Percentiles rank a stretch among this genome's conserved stretches.
Conservation (phyloP, 2,113 vertebrate species). For the Eudyptes chrysolophus region DNA sequence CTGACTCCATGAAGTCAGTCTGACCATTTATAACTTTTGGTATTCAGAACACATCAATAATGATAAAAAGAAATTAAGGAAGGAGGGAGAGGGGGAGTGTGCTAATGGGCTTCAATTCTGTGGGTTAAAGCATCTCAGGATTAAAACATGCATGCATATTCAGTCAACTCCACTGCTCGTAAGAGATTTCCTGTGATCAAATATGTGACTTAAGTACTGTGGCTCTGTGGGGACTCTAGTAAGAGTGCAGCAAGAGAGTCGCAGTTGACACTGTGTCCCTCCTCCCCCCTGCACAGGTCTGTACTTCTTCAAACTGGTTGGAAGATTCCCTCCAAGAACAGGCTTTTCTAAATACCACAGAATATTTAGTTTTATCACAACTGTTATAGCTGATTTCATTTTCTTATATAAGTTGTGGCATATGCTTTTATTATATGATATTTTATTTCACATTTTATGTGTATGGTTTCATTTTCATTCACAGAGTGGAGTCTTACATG, state of each 20-base stretch:
- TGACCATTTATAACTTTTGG: neutral
- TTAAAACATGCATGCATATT: neutral
- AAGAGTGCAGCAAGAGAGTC: neutral
- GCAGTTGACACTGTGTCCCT: neutral
- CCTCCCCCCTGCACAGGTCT: neutral
- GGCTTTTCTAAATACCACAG: neutral
- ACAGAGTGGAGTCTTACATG: neutral
- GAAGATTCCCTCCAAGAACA: neutral
- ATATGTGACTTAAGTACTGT: neutral
- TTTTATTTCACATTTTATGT: neutral
- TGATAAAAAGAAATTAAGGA: neutral
- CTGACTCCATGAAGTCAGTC: neutral
- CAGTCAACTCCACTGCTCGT: neutral
- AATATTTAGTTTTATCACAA: neutral
- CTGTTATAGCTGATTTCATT: neutral
- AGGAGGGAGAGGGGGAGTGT: rapidly evolving
- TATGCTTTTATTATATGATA: neutral
- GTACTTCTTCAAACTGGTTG: neutral
- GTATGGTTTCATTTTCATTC: neutral
- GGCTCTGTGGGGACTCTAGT: neutral
- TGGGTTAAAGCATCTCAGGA: neutral
- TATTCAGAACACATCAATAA: neutral
- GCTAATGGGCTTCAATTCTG: neutral
- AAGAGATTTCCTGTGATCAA: neutral
- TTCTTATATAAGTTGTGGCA: neutral